These are phyloP conservation scores for Auanema freiburgensis DNA, from an alignment of 2,888 invertebrate species.

Conservation along the genomic window DNA sequence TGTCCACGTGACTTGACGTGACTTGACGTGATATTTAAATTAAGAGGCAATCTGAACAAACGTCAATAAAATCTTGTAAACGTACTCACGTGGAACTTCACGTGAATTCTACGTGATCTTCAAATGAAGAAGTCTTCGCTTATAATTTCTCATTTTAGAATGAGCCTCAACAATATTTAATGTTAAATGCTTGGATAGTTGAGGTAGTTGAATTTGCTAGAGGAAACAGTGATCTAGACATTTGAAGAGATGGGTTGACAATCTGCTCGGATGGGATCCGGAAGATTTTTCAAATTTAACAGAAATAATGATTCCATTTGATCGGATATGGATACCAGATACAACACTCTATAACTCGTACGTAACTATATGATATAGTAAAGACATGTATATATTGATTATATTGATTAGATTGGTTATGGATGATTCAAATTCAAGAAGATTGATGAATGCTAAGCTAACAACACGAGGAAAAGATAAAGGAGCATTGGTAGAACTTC, in stretches of 20 bases:
- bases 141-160: no score
- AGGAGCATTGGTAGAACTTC: conserved; percentile 49
- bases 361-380: no score
- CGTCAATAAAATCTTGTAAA: no score
- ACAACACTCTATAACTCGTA: conserved; percentile 54
- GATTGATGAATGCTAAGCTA: conserved; percentile 53
- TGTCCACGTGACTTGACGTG: no score
- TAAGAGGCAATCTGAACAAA: no score
- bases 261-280: conserved; percentile 54
- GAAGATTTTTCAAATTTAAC: conserved; percentile 46
- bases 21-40: no score
- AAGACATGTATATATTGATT: no score
- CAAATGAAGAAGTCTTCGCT: background rate
- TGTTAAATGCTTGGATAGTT: conserved; percentile 62
- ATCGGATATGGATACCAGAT: conserved; percentile 54
- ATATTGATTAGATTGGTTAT: conserved; percentile 55
- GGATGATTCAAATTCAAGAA: conserved; percentile 52
- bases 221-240: background rate
- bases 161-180: conserved; percentile 61
- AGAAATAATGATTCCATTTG: conserved; percentile 50
- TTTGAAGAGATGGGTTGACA: conserved; percentile 54
- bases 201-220: conserved; percentile 37
- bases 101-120: background rate
- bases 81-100: no score
- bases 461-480: conserved; percentile 39